Conservation (phyloP, 1,140 invertebrate species). For the Laupala kohalensis region DNA sequence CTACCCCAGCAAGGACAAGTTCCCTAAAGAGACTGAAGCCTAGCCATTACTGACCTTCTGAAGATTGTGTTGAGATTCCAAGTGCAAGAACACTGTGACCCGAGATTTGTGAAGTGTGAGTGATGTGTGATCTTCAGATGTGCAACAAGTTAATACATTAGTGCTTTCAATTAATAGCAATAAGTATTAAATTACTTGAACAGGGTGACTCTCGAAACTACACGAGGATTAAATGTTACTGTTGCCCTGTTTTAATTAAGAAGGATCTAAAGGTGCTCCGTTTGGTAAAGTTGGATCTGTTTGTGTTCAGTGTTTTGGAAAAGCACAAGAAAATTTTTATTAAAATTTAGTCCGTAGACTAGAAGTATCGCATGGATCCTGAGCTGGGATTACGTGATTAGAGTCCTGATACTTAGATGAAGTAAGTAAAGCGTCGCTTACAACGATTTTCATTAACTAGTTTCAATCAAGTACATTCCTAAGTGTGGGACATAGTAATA, state of each 20-base stretch:
- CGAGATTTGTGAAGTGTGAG: background rate
- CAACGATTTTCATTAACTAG: background rate
- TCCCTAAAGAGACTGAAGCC: constrained; percentile 66
- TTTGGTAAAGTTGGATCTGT: background rate
- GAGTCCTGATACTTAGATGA: background rate
- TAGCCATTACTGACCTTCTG: constrained; percentile 27
- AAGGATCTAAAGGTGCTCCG: background rate
- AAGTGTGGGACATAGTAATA: background rate
- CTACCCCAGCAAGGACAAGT: constrained; percentile 63
- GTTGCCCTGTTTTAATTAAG: background rate
- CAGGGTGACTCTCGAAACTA: background rate
- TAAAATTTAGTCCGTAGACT: background rate
- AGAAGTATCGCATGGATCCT: background rate
- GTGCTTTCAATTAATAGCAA: background rate
- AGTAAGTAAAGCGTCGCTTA: background rate
- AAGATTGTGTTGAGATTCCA: background rate
- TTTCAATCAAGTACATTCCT: background rate
- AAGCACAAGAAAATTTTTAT: background rate
- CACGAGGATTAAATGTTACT: background rate
- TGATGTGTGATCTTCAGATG: background rate
- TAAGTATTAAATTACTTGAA: background rate
- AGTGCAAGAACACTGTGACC: background rate
- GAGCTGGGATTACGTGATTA: too few species aligned
- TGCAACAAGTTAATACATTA: background rate
- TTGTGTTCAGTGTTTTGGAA: background rate